Percentiles rank a stretch among this genome's conserved stretches.
phyloP scores from a whole-genome alignment of 2,797 vertebrate genomes.

The Luscinia luscinia region DNA sequence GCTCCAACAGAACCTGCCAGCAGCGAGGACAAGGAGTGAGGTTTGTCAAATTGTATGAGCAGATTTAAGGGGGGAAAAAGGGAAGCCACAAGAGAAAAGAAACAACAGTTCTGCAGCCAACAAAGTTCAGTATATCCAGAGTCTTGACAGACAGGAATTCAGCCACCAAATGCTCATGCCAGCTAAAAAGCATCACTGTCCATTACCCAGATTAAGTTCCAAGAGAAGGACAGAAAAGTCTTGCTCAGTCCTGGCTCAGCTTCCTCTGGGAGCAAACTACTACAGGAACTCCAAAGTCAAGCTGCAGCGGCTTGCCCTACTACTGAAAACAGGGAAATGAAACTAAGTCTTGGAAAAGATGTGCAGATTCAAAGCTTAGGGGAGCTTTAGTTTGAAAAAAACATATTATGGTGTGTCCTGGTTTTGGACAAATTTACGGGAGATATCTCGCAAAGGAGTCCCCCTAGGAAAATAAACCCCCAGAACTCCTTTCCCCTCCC shows the following conservation, averaged over 20 bases:
- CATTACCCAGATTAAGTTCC: background rate
- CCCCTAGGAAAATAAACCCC: no score
- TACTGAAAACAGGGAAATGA: background rate
- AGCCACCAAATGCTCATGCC: background rate
- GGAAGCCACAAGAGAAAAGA: background rate
- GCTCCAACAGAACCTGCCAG: conserved; percentile 40
- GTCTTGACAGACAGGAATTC: background rate
- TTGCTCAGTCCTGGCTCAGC: background rate
- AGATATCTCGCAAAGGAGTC: no score
- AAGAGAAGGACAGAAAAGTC: background rate
- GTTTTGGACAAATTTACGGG: no score
- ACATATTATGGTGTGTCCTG: fast-evolving
- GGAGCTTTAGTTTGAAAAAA: background rate
- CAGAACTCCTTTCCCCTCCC: no score
- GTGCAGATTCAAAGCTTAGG: background rate
- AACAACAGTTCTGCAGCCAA: background rate
- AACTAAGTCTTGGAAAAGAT: background rate
- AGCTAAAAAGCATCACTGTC: background rate
- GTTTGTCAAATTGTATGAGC: background rate
- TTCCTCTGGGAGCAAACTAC: background rate
- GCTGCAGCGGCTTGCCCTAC: background rate
- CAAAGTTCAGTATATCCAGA: background rate
- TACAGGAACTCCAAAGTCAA: background rate
- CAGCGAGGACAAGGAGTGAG: background rate
- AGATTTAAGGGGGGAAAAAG: background rate